These are phyloP conservation scores for Myiagra hebetior DNA, from an alignment of 2,113 vertebrate species.

Conservation along the genomic window DNA sequence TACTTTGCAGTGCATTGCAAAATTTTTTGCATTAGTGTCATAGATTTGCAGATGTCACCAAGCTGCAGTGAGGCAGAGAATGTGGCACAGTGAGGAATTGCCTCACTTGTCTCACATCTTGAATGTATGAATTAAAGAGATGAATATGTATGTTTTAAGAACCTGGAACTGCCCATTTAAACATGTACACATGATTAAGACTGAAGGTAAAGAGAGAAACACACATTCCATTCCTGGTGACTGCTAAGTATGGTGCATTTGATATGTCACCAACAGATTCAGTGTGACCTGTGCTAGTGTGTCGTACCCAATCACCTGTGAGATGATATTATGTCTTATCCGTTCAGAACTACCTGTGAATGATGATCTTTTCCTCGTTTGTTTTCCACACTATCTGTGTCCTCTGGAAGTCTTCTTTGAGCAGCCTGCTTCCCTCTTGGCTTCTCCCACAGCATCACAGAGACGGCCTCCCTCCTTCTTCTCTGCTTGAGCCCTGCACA, in stretches of 20 bases:
- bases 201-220: not conserved
- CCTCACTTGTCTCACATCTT: not conserved
- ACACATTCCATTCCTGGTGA: not conserved
- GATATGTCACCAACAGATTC: not conserved
- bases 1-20: not conserved
- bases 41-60: not conserved
- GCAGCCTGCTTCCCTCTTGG: not conserved
- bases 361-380: not conserved
- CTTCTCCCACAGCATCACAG: not conserved
- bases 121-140: not conserved
- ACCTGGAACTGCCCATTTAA: not conserved
- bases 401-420: not conserved
- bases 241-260: not conserved
- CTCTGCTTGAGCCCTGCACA: not conserved
- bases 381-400: not conserved
- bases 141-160: not conserved
- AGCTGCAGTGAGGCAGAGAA: not conserved
- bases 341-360: not conserved
- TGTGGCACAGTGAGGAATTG: not conserved
- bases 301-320: not conserved
- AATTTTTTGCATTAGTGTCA: not conserved
- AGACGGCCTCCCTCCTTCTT: not conserved
- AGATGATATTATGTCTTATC: not conserved
- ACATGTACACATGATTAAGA: not conserved
- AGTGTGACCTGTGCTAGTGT: not conserved